phyloP scores from a whole-genome alignment of 1,140 invertebrate genomes.

The Lasioglossum baleicum region DNA sequence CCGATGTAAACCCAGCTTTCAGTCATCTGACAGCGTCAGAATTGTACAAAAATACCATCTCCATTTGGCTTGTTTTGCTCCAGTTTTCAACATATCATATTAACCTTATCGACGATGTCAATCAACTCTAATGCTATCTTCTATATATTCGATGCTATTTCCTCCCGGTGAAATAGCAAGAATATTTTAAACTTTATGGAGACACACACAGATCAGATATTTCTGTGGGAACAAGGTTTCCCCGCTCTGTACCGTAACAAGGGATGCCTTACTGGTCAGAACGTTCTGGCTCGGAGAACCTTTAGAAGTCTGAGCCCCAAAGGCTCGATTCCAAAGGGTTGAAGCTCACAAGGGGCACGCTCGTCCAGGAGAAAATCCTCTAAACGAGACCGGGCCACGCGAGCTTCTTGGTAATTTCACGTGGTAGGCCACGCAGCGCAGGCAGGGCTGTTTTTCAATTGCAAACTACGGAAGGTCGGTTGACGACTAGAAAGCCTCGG shows the following conservation, averaged over 20 bases:
- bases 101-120: too few species aligned
- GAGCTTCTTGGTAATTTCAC: not conserved
- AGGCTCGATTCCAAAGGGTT: conserved; percentile 25
- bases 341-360: not conserved
- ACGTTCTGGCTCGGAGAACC: not conserved
- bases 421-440: not conserved
- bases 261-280: not conserved
- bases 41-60: too few species aligned
- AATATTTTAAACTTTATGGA: too few species aligned
- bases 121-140: too few species aligned
- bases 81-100: too few species aligned
- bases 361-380: not conserved
- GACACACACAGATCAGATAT: too few species aligned
- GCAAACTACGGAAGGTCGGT: conserved; percentile 1
- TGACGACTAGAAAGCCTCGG: not conserved
- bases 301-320: conserved; percentile 9
- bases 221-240: not conserved
- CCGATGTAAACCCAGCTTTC: too few species aligned
- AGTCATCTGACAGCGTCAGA: too few species aligned
- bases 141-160: too few species aligned
- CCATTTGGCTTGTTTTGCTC: too few species aligned
- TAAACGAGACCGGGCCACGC: not conserved
- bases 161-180: too few species aligned
- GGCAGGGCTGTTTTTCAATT: not conserved
- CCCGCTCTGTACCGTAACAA: not conserved